Evolutionary conservation across 1,140 invertebrate genomes (phyloP), one percentile per base, ranked within the genome.

Genomic region (Andrena cerasifolii): DNA sequence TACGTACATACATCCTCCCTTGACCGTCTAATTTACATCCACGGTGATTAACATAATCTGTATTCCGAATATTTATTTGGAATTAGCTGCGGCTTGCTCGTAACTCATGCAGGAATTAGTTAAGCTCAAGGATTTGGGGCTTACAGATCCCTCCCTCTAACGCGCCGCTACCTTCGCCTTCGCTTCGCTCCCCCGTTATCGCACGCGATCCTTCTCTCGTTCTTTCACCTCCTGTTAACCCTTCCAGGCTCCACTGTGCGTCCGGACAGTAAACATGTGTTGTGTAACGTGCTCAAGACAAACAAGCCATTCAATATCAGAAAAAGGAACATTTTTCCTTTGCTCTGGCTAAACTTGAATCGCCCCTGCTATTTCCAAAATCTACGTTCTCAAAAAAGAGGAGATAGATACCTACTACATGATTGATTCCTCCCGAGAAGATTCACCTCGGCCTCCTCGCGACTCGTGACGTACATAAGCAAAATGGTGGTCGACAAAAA

Each of bases 41-140:
- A 58, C 62, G 80, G 86, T 86, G 91, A 92, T 93, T 93, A 93
- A 88, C 91, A 92, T 93, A 93, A 92, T 92, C 91, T 92, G 91
- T 91, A 91, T 91, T 87, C 84, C 86, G 90, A 92, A 92, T 93
- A 93, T 93, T 93, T 93, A 93, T 92, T 90, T 87, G 92, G 91
- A 91, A 93, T 93, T 93, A 93, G 89, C 87, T 79, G 84, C 62
- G 84, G 87, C 82, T 83, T 79, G 87, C 86, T 86, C 91, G 88
- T 92, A 91, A 90, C 84, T 91, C 91, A 92, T 91, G 88, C 79
- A 87, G 90, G 91, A 90, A 91, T 93, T 92, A 93, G 90, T 91
- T 90, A 91, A 91, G 91, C 89, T 90, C 86, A 86, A 91, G 90
- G 91, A 92, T 92, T 92, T 91, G 80, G 88, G 86, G 90, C 89